Evolutionary conservation across 2,888 invertebrate genomes (phyloP), one percentile per base, ranked within the genome.

Genomic region (Drosophila parthenogenetica): DNA sequence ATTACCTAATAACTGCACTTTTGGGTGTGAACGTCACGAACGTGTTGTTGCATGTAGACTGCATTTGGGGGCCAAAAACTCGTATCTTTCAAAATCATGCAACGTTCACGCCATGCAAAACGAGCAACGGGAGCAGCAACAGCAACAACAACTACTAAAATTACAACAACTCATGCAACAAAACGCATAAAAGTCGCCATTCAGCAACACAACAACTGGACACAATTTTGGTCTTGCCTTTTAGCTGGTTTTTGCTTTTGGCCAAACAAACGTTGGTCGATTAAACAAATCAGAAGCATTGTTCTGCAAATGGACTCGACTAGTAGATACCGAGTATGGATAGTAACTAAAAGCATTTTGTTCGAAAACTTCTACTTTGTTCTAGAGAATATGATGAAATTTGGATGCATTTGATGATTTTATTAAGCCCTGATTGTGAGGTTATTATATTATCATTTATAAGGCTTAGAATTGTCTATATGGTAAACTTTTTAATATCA

Each of bases 1-100:
- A 75, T 76, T 75, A 68, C 69, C 51, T 69, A 73, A 66, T 61
- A 66, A 66, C 59, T 16, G 48, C 45, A 64, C 40, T 51, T 60
- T 40, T 67, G 77, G 77, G 77, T 77, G 77, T 77, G 77, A 77
- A 57, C 77, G 73, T 77, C 77, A 77, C 77, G 77, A 69, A 48
- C 50, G 48, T 40, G 54, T 13, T 7, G 50, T 65, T 76, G 76
- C 76, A 68, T 66, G 50, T 67, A 50, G 60, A 75, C 71, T 64
- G 68, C 73, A 53, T 55, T 64, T 45, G 54, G 29, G 29, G 58
- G 42, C 25, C 17, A 35, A 17, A 46, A 64, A 62, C 66, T 66
- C 42, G 65, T 68, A 76, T 73, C 73, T 63, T 35, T 46, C 50
- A n/a, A 42, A 29, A 75, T 75, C 76, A 63, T 66, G 73, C 76